Conservation (phyloP, 2,888 invertebrate genomes). For the Drosophila ochracea region DNA sequence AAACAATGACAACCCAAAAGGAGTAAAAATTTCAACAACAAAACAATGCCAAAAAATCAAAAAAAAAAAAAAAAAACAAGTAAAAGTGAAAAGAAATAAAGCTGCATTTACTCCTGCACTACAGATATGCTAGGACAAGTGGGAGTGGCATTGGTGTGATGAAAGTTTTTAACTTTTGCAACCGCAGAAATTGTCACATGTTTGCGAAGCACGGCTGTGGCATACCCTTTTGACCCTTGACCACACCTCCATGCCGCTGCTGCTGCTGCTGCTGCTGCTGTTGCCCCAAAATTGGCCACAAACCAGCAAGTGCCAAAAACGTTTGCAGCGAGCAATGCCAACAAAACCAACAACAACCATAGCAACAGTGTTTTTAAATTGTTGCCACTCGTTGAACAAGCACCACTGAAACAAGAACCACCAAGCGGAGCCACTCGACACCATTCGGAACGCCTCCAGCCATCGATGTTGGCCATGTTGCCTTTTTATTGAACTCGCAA, state of each 20-base stretch:
- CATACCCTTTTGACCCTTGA: conserved; percentile 28
- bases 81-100: not conserved
- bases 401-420: conserved; percentile 27
- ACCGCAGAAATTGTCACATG: conserved; percentile 76
- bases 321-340: conserved; percentile 46
- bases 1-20: conserved; percentile 38
- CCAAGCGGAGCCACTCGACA: conserved; percentile 43
- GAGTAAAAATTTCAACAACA: conserved; percentile 18
- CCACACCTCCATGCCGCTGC: conserved; percentile 41
- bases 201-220: conserved; percentile 52
- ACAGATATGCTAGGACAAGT: conserved; percentile 12
- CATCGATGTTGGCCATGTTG: conserved; percentile 18
- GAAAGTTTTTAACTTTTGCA: conserved; percentile 71
- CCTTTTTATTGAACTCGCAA: conserved; percentile 63
- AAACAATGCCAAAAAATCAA: conserved; percentile 1
- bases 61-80: not conserved
- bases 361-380: conserved; percentile 53
- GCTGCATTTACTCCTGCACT: conserved; percentile 17
- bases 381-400: conserved; percentile 72
- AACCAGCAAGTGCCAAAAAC: conserved; percentile 76
- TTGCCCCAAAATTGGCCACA: conserved; percentile 74
- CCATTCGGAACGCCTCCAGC: conserved; percentile 34
- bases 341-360: conserved; percentile 20
- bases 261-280: not conserved
- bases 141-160: conserved; percentile 15